Percentiles rank a stretch among this genome's conserved stretches.
phyloP scores from a whole-genome alignment of 2,797 vertebrate genomes.

The Pitangus sulphuratus region DNA sequence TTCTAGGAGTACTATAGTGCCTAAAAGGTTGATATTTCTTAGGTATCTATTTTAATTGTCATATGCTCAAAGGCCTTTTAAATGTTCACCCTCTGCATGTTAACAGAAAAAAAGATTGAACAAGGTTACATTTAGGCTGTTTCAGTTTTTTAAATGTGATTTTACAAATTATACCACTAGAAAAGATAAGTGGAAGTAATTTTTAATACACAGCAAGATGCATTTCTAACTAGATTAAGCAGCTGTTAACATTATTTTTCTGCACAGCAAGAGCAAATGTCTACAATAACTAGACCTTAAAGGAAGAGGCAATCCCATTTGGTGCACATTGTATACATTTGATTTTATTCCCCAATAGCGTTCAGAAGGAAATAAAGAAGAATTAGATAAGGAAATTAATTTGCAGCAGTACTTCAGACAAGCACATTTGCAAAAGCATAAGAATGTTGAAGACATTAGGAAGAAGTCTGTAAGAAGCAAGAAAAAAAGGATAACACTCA shows the following conservation, averaged over 20 bases:
- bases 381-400: conserved; percentile 54
- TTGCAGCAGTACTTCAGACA: conserved; percentile 34
- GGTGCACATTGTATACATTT: background rate
- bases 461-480: background rate
- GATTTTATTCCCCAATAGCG: background rate
- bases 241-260: conserved; percentile 74
- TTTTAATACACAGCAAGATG: conserved; percentile 76
- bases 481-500: background rate
- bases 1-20: background rate
- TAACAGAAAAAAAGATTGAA: background rate
- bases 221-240: conserved; percentile 79
- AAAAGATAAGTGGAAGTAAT: conserved; percentile 75
- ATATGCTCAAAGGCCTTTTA: background rate
- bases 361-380: conserved; percentile 30
- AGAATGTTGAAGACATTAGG: background rate
- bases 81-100: background rate
- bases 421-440: background rate
- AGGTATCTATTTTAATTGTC: background rate
- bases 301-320: conserved; percentile 25
- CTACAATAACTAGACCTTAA: conserved; percentile 31
- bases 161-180: conserved; percentile 70
- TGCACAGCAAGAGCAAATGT: conserved; percentile 65
- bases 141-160: conserved; percentile 70
- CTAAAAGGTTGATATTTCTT: background rate
- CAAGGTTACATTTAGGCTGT: conserved; percentile 35